phyloP scores from a whole-genome alignment of 2,888 invertebrate genomes.

The Uropetala carovei region DNA sequence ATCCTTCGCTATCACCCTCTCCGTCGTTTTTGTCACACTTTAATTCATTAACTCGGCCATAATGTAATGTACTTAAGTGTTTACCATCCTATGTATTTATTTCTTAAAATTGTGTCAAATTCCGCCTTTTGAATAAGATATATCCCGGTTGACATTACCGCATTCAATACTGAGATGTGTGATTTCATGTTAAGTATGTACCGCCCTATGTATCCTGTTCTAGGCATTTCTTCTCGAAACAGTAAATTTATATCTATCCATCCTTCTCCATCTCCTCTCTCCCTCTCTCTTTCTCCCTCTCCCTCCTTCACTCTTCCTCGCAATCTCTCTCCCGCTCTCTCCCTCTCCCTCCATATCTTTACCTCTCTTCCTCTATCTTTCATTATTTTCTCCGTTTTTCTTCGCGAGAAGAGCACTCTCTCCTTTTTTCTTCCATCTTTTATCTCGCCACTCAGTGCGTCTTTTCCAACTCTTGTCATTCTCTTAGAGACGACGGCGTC shows the following conservation, averaged over 20 bases:
- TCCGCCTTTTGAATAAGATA: too few species aligned
- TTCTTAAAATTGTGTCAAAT: background rate
- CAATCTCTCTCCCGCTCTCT: too few species aligned
- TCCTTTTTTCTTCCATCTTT: background rate
- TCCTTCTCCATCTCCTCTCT: conserved; percentile 14
- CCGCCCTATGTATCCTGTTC: background rate
- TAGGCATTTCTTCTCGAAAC: background rate
- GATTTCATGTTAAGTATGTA: background rate
- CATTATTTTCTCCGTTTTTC: too few species aligned
- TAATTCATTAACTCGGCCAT: background rate
- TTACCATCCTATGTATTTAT: background rate
- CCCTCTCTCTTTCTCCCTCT: background rate
- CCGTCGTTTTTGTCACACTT: background rate
- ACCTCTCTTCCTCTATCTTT: too few species aligned
- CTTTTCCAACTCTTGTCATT: conserved; percentile 14
- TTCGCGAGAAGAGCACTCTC: background rate
- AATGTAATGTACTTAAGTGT: too few species aligned
- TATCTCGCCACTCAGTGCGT: background rate
- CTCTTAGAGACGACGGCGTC: background rate
- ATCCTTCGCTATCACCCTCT: background rate
- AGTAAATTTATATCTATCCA: background rate
- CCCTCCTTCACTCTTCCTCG: too few species aligned
- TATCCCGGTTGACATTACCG: background rate
- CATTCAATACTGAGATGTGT: background rate
- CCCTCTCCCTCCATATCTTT: too few species aligned